Evolutionary conservation across 2,113 vertebrate genomes (phyloP).

Genomic region (Zosterops lateralis): DNA sequence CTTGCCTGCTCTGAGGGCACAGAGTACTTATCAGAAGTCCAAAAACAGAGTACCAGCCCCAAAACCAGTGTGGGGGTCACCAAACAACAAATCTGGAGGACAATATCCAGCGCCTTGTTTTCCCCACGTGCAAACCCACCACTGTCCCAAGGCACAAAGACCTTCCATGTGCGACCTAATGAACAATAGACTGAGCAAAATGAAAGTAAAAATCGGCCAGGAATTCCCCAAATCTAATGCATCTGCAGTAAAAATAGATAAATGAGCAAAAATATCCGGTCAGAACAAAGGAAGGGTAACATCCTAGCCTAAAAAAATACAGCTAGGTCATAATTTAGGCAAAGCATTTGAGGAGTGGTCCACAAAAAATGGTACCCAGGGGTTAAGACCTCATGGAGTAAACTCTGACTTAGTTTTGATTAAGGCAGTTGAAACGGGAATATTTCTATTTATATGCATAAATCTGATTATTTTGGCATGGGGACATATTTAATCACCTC

Average conservation of each 20-base stretch:
- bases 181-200: background rate
- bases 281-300: too few relatives aligned
- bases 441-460: background rate
- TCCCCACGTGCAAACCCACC: background rate
- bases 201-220: background rate
- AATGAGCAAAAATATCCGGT: background rate
- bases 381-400: rapidly evolving
- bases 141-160: rapidly evolving
- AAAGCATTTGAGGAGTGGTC: background rate
- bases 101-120: background rate
- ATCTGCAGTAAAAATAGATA: background rate
- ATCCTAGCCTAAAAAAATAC: background rate
- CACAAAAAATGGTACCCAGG: background rate
- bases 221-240: background rate
- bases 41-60: background rate
- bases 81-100: background rate
- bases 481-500: background rate
- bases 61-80: background rate
- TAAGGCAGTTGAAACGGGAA: background rate
- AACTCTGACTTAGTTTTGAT: background rate
- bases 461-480: background rate
- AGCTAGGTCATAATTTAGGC: background rate
- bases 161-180: rapidly evolving
- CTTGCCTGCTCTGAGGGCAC: background rate
- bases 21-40: background rate